A percentile compares a stretch with the other conserved stretches of the same genome.
These are phyloP conservation scores for Halisarca cf. caerulea DNA, from an alignment of 37 sponge, comb jelly and placozoan genomes.

Conservation along the genomic window DNA sequence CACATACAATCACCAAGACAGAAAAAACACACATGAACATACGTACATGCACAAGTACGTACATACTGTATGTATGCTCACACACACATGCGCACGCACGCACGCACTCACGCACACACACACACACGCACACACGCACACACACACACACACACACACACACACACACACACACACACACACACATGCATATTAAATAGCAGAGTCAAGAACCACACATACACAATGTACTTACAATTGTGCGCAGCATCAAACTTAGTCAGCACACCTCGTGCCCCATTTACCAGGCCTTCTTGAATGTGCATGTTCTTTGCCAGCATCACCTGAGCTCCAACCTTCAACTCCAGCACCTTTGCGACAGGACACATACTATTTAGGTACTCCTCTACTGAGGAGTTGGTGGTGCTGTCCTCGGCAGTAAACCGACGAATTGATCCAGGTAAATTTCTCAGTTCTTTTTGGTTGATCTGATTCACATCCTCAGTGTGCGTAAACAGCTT, in stretches of 20 bases:
- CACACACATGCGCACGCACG: no score
- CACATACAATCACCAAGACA: no score
- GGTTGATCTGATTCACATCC: slow-evolving; percentile 70
- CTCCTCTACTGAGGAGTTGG: slow-evolving; percentile 20
- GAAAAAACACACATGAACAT: no score
- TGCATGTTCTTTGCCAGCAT: slow-evolving; percentile 84
- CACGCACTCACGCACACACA: no score
- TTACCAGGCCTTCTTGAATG: slow-evolving; percentile 72
- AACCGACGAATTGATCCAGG: slow-evolving; percentile 39
- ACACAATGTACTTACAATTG: not conserved
- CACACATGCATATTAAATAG: no score
- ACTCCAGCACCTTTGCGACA: slow-evolving; percentile 33
- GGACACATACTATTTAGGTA: slow-evolving; percentile 66
- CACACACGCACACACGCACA: no score
- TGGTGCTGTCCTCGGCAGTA: slow-evolving; percentile 54
- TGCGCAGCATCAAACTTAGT: slow-evolving; percentile 43
- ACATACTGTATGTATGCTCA: no score
- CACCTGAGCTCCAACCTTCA: slow-evolving; percentile 91
- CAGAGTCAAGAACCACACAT: no score
- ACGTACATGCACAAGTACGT: no score
- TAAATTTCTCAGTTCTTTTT: slow-evolving; percentile 48
- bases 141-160: no score
- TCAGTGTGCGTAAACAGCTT: slow-evolving; percentile 81
- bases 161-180: no score
- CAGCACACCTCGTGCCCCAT: slow-evolving; percentile 88